Evolutionary conservation across 2,888 invertebrate species (phyloP).

Genomic region (Scelioninae gen. 2): DNA sequence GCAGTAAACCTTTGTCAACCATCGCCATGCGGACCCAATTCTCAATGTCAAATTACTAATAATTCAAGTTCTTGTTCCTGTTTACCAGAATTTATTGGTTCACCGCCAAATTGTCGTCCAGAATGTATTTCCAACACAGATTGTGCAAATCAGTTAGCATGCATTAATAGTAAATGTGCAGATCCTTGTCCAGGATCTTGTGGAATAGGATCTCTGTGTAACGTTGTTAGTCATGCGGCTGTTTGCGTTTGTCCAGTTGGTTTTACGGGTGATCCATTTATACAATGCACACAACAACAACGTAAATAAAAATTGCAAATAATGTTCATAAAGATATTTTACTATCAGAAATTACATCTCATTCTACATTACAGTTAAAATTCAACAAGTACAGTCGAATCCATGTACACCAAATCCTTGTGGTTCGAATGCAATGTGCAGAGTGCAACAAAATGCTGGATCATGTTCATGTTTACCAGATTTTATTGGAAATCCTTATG

Average conservation of each 20-base stretch:
- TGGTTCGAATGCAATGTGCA: constrained; percentile 84
- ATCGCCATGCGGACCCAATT: constrained; percentile 82
- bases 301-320: too few species aligned
- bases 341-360: too few species aligned
- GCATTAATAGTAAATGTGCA: constrained; percentile 75
- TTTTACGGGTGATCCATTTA: constrained; percentile 85
- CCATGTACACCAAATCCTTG: constrained; percentile 86
- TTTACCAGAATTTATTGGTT: constrained; percentile 76
- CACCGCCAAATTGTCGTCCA: constrained; percentile 75
- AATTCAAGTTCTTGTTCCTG: constrained; percentile 75
- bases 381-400: constrained; percentile 63
- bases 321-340: too few species aligned
- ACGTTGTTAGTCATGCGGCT: constrained; percentile 74
- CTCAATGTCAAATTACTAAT: constrained; percentile 79
- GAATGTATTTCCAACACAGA: constrained; percentile 76
- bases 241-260: constrained; percentile 80
- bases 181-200: constrained; percentile 75
- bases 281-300: constrained; percentile 51
- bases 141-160: constrained; percentile 74
- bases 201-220: constrained; percentile 77
- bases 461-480: constrained; percentile 76
- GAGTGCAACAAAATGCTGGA: constrained; percentile 77
- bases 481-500: constrained; percentile 80
- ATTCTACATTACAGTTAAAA: constrained; percentile 75
- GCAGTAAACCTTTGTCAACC: constrained; percentile 76